Conservation (phyloP, 2,113 vertebrate genomes). For the Pelecanus crispus region DNA sequence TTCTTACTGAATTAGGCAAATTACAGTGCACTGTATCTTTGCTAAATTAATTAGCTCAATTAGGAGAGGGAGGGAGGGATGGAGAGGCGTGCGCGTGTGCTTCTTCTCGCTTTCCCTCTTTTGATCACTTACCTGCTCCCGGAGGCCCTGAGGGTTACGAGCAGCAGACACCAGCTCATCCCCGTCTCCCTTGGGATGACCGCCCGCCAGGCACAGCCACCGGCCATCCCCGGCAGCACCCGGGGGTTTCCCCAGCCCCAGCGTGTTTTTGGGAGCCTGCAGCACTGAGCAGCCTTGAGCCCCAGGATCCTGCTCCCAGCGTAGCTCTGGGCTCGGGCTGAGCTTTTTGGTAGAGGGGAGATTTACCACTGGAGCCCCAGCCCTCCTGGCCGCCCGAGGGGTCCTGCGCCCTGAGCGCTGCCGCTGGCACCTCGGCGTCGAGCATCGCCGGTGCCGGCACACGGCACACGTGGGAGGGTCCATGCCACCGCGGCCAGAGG, state of each 20-base stretch:
- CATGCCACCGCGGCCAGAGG: fast-evolving
- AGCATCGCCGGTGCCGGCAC: fast-evolving
- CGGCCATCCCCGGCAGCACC: fast-evolving
- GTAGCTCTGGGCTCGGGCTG: background rate
- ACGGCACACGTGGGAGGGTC: fast-evolving
- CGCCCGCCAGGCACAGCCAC: fast-evolving
- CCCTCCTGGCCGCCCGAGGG: fast-evolving
- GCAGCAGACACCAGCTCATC: background rate
- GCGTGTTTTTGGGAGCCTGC: fast-evolving
- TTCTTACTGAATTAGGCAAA: constrained; percentile 20
- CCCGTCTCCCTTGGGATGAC: background rate
- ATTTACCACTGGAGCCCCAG: too few species aligned
- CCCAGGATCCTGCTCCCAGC: background rate
- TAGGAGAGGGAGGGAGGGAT: background rate
- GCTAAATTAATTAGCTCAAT: constrained; percentile 51
- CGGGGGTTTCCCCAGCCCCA: fast-evolving
- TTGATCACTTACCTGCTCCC: background rate
- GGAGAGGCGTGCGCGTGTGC: background rate
- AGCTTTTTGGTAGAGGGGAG: background rate
- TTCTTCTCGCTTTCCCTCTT: background rate
- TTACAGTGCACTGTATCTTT: background rate
- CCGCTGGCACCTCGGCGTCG: fast-evolving
- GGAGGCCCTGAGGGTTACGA: background rate
- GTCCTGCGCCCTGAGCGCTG: background rate
- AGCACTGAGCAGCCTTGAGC: background rate